A percentile compares a stretch with the other conserved stretches of the same genome.
Evolutionary conservation across 1,140 invertebrate genomes (phyloP).

Genomic region (Anadara kagoshimensis): DNA sequence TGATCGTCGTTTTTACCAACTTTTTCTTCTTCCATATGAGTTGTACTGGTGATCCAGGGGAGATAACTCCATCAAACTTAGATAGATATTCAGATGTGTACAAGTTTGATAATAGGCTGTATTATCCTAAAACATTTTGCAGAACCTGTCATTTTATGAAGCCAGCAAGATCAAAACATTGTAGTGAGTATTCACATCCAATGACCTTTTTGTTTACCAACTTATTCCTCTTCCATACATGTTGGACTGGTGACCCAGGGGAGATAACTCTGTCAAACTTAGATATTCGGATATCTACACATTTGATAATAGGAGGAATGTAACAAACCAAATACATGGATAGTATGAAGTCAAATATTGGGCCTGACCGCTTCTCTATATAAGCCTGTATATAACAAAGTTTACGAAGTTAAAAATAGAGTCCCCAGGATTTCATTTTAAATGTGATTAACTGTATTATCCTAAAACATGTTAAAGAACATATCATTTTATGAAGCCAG

Average conservation of each 20-base stretch:
- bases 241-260: slow-evolving; percentile 59
- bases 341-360: not conserved
- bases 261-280: slow-evolving; percentile 54
- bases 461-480: slow-evolving; percentile 52
- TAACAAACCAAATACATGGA: too few relatives aligned
- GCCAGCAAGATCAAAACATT: slow-evolving; percentile 69
- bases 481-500: slow-evolving; percentile 62
- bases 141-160: slow-evolving; percentile 62
- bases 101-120: slow-evolving; percentile 57
- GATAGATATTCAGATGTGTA: slow-evolving; percentile 50
- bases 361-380: too few relatives aligned
- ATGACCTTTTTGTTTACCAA: slow-evolving; percentile 52
- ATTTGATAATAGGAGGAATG: slow-evolving; percentile 54
- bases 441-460: slow-evolving; percentile 56
- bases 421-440: too few relatives aligned
- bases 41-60: slow-evolving; percentile 59
- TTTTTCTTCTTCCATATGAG: slow-evolving; percentile 55
- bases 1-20: slow-evolving; percentile 52
- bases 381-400: too few relatives aligned
- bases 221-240: slow-evolving; percentile 54
- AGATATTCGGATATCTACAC: slow-evolving; percentile 51
- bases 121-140: slow-evolving; percentile 51
- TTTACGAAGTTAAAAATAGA: too few relatives aligned
- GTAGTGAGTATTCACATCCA: slow-evolving; percentile 67
- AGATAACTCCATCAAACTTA: slow-evolving; percentile 53